Conservation (phyloP, 2,113 vertebrate species). For the Ammodytes marinus region DNA sequence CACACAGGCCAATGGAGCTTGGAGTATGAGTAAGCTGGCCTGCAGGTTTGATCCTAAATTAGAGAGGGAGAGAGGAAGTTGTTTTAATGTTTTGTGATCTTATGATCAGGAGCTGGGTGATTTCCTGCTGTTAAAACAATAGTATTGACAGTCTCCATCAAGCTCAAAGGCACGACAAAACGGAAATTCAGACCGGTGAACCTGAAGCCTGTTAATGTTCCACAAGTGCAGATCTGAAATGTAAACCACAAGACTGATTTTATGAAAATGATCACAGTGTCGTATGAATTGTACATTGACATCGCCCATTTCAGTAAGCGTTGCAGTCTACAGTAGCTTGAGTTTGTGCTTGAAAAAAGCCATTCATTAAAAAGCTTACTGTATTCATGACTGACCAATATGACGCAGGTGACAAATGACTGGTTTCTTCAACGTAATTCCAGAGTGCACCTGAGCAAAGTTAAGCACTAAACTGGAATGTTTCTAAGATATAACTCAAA, state of each 20-base stretch:
- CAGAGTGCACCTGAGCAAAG: constrained; percentile 49
- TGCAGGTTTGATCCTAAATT: constrained; percentile 83
- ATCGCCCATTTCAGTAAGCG: not conserved
- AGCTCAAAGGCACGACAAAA: constrained; percentile 19
- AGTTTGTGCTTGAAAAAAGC: constrained; percentile 8
- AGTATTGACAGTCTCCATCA: constrained; percentile 48
- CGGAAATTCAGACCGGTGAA: constrained; percentile 30
- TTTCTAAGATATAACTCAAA: constrained; percentile 16
- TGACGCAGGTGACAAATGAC: constrained; percentile 31
- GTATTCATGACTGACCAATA: not conserved
- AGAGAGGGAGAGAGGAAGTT: constrained; percentile 1
- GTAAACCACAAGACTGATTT: constrained; percentile 3
- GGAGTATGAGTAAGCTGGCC: constrained; percentile 78
- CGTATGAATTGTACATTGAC: not conserved
- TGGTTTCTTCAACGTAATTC: constrained; percentile 56
- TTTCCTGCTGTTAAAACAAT: constrained; percentile 35
- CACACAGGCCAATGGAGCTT: not conserved
- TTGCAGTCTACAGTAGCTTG: not conserved
- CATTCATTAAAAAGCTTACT: constrained; percentile 17
- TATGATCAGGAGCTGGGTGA: constrained; percentile 29
- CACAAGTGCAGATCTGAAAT: constrained; percentile 11
- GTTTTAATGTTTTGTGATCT: constrained; percentile 37
- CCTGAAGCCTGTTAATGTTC: not conserved
- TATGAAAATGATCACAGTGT: constrained; percentile 15
- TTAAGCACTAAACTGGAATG: constrained; percentile 43